phyloP scores from a whole-genome alignment of 2,797 vertebrate genomes.

The Propithecus perrieri region DNA sequence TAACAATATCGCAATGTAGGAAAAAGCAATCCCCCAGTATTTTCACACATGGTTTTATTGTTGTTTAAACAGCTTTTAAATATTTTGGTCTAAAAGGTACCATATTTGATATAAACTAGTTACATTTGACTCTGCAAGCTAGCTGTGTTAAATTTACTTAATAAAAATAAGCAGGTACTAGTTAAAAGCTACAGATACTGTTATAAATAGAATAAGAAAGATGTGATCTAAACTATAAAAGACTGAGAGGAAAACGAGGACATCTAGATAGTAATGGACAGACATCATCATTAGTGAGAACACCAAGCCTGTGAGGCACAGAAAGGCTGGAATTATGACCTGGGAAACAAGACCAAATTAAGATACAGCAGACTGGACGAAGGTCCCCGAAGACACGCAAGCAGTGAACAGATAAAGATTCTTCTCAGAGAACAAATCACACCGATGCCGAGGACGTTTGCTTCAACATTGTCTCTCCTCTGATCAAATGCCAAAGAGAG shows the following conservation, averaged over 20 bases:
- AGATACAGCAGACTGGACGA: slow-evolving; percentile 42
- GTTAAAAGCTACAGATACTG: slow-evolving; percentile 19
- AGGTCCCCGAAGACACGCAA: slow-evolving; percentile 10
- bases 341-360: slow-evolving; percentile 72
- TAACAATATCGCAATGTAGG: background rate
- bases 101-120: slow-evolving; percentile 33
- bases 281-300: slow-evolving; percentile 51
- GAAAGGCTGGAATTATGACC: slow-evolving; percentile 61
- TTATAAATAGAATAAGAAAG: slow-evolving; percentile 52
- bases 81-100: slow-evolving; percentile 13
- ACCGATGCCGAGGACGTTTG: slow-evolving; percentile 19
- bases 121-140: slow-evolving; percentile 35
- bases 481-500: slow-evolving; percentile 35
- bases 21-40: background rate
- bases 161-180: slow-evolving; percentile 48
- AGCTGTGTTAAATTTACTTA: slow-evolving; percentile 59
- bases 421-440: background rate
- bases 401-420: slow-evolving; percentile 19
- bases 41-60: background rate
- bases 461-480: background rate
- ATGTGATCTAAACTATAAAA: slow-evolving; percentile 45
- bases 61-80: background rate
- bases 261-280: slow-evolving; percentile 49
- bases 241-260: slow-evolving; percentile 55
- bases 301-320: slow-evolving; percentile 23